Evolutionary conservation across 2,888 invertebrate genomes (phyloP).

Genomic region (Notodonta dromedarius): DNA sequence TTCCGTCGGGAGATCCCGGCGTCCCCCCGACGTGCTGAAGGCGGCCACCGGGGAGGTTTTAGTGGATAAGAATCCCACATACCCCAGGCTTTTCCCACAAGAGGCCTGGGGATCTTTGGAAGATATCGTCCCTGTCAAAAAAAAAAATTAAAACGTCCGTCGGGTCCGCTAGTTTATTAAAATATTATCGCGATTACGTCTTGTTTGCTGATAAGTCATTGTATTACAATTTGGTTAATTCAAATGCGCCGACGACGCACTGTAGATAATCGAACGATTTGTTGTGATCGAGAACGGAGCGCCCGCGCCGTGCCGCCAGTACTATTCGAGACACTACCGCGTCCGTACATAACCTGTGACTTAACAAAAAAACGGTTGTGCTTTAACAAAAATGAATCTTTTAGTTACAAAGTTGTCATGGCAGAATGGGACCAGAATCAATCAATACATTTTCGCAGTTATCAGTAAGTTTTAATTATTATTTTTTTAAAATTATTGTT

Average conservation of each 20-base stretch:
- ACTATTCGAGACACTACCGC: constrained; percentile 49
- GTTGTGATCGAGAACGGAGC: constrained; percentile 34
- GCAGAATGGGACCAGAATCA: constrained; percentile 72
- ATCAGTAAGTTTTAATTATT: constrained; percentile 63
- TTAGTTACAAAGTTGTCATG: constrained; percentile 69
- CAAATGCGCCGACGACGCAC: constrained; percentile 18
- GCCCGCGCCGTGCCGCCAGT: constrained; percentile 39
- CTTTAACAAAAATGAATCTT: constrained; percentile 63
- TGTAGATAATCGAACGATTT: constrained; percentile 40
- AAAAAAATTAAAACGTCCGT: too few species aligned
- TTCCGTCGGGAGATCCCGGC: too few species aligned
- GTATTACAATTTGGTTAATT: constrained; percentile 22
- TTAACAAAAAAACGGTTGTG: constrained; percentile 19
- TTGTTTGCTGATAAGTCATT: constrained; percentile 25
- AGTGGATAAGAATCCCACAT: too few species aligned
- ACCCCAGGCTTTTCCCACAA: too few species aligned
- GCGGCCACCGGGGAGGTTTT: too few species aligned
- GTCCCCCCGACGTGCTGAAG: too few species aligned
- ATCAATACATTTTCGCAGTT: constrained; percentile 75
- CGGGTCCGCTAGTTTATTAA: neutral
- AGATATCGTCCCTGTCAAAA: too few species aligned
- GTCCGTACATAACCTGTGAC: constrained; percentile 37
- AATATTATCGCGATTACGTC: constrained; percentile 12
- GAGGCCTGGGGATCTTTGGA: too few species aligned
- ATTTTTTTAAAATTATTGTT: neutral